phyloP scores from a whole-genome alignment of 2,888 invertebrate genomes.

The Automeris io region DNA sequence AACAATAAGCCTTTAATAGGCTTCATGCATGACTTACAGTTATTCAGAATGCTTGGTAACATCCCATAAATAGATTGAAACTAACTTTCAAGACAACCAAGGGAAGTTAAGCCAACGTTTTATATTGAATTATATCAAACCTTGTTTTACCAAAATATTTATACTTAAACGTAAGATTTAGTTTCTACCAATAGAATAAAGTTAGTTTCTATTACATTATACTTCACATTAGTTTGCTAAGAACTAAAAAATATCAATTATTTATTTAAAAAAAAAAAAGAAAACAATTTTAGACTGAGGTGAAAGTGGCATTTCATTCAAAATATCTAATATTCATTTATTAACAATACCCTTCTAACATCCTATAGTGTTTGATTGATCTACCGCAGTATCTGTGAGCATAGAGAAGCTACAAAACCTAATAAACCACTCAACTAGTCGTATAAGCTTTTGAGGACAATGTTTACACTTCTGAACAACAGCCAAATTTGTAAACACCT shows the following conservation, averaged over 20 bases:
- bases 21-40: conserved; percentile 2
- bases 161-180: no score
- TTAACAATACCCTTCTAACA: neutral
- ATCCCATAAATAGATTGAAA: neutral
- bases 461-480: neutral
- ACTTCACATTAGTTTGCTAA: no score
- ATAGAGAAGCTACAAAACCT: neutral
- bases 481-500: neutral
- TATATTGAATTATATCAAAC: no score
- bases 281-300: no score
- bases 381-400: neutral
- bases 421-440: conserved; percentile 1
- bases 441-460: neutral
- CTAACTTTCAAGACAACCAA: neutral
- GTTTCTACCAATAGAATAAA: no score
- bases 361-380: neutral
- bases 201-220: no score
- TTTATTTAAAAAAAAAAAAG: no score
- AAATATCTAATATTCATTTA: neutral
- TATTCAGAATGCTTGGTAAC: neutral
- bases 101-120: no score
- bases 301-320: neutral
- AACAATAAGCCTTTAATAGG: conserved; percentile 25
- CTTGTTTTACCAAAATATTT: no score
- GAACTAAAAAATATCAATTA: no score